A percentile compares a stretch with the other conserved stretches of the same genome.
Conservation (phyloP, 2,113 vertebrate species). For the Apeltes quadracus region DNA sequence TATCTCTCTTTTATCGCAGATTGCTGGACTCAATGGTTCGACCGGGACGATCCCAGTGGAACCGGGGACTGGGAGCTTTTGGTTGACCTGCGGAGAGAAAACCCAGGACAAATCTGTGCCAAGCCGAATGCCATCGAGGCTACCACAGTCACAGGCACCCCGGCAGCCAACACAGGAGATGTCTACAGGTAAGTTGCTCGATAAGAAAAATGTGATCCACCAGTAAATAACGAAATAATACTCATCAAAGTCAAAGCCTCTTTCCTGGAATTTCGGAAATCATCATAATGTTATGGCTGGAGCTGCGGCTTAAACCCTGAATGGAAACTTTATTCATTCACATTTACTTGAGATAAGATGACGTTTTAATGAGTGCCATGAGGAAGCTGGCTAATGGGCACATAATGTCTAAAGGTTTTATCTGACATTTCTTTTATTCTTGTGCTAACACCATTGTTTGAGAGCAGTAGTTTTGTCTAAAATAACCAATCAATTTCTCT, state of each 20-base stretch:
- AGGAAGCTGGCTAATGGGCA: too few relatives aligned
- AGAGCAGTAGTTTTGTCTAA: too few relatives aligned
- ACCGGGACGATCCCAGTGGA: slow-evolving; percentile 34
- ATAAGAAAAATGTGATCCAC: background rate
- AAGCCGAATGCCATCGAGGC: slow-evolving; percentile 27
- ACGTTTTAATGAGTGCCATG: too few relatives aligned
- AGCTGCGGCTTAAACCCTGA: too few relatives aligned
- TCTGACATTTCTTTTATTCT: too few relatives aligned
- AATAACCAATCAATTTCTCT: too few relatives aligned
- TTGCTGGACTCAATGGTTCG: slow-evolving; percentile 63
- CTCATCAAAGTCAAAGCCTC: background rate
- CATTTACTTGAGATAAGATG: too few relatives aligned
- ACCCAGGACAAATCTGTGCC: slow-evolving; percentile 40
- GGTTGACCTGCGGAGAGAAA: fast-evolving
- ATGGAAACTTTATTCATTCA: too few relatives aligned
- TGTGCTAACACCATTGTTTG: too few relatives aligned
- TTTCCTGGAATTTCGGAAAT: too few relatives aligned
- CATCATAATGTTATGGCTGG: too few relatives aligned
- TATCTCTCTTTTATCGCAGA: slow-evolving; percentile 12
- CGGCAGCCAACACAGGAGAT: slow-evolving; percentile 36
- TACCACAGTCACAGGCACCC: slow-evolving; percentile 17
- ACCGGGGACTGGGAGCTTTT: slow-evolving; percentile 49
- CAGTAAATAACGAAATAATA: background rate
- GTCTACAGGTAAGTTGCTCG: slow-evolving; percentile 25
- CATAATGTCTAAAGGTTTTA: too few relatives aligned